Base-by-base conservation (phyloP, 2,888 invertebrate species). In the Coremacera marginata region DNA sequence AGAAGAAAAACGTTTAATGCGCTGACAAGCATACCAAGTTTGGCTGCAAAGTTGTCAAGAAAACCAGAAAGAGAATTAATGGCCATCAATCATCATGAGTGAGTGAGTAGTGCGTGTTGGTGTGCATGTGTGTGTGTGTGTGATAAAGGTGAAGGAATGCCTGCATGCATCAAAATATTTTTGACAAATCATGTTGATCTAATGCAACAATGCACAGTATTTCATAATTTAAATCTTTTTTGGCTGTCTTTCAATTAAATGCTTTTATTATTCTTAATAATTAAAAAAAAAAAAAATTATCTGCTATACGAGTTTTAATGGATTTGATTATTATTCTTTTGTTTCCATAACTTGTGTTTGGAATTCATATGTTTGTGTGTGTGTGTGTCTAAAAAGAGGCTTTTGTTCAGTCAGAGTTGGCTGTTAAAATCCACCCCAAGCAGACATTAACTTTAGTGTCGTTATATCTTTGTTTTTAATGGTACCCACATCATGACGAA, bases 191-290 rank as follows among this genome's bases (percentile, higher is more conserved):
- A 74, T 74, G 65, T 60, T 62, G 31, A n/a, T 44, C 60, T 27
- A 73, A 62, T 27, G 51, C 49, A 62, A 60, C 72, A 60, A 74
- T 67, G 67, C 44, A 74, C 31, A 67, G 74, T 55, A 74, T 74
- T 74, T 74, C 65, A 74, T 74, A 65, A 65, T 65, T 65, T 22
- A 52, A 65, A 74, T 51, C 65, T 55, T 70, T 55, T 55, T 22
- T 51, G 57, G 74, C 67, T 74, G 74, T 74, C 74, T 65, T 67
- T 74, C 74, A 74, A 72, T 67, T 74, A 55, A 74, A 74, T 67
- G 74, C 34, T 52, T 74, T 63, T 63, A 63, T 63, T 63, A 63
- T 63, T 63, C 63, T 63, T 55, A 52, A 22, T 31, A 22, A n/a
- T 27, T 62, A n/a, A 14, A n/a, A 0, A 14, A 62, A 27, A 14